Percentiles rank a stretch among this genome's conserved stretches.
These are phyloP conservation scores for Strigops habroptila DNA, from an alignment of 2,113 vertebrate species.

Conservation along the genomic window DNA sequence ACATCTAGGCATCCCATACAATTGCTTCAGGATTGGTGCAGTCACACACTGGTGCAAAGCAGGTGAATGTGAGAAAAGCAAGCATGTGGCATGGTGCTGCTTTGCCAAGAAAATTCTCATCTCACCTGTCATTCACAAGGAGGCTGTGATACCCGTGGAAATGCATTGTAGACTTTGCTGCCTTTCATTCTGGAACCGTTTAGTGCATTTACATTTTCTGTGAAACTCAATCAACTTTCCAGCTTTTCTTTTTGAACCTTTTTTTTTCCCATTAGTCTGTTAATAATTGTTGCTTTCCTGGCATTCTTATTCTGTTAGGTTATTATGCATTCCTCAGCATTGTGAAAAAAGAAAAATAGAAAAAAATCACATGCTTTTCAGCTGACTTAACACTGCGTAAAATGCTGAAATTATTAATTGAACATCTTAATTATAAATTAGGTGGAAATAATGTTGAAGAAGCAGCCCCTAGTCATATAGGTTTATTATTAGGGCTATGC, in stretches of 20 bases:
- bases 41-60: background rate
- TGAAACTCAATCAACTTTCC: slow-evolving; percentile 64
- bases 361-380: slow-evolving; percentile 78
- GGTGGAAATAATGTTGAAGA: slow-evolving; percentile 83
- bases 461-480: slow-evolving; percentile 75
- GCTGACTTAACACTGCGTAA: slow-evolving; percentile 78
- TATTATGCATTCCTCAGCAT: slow-evolving; percentile 79
- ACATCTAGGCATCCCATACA: accelerated
- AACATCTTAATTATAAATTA: slow-evolving; percentile 85
- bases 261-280: slow-evolving; percentile 69
- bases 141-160: background rate
- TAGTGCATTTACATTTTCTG: slow-evolving; percentile 60
- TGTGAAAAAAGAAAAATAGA: slow-evolving; percentile 76
- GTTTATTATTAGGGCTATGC: slow-evolving; percentile 74
- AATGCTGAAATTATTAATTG: slow-evolving; percentile 83
- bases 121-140: background rate
- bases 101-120: background rate
- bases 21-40: accelerated
- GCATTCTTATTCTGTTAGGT: slow-evolving; percentile 64
- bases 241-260: slow-evolving; percentile 61
- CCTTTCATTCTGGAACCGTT: slow-evolving; percentile 44
- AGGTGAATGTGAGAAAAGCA: background rate
- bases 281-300: slow-evolving; percentile 72
- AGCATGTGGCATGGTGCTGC: accelerated
- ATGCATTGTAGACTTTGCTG: background rate